Evolutionary conservation across 1,140 invertebrate genomes (phyloP).

Genomic region (Centruroides vittatus): DNA sequence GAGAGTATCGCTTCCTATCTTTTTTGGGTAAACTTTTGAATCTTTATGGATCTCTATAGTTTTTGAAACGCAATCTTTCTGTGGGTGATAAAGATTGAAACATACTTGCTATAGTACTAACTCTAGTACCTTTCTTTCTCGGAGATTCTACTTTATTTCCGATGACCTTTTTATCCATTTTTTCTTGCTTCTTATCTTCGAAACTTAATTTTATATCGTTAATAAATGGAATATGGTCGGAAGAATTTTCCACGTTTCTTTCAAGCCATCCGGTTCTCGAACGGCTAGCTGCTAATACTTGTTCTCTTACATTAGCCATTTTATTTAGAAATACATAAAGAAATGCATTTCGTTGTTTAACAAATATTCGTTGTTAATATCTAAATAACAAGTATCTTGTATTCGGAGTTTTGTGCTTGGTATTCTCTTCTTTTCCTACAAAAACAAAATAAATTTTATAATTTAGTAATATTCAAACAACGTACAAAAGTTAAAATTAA

Average conservation of each 20-base stretch:
- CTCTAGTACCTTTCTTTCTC: conserved; percentile 19
- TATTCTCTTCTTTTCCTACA: too few species aligned
- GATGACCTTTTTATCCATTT: conserved; percentile 26
- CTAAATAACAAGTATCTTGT: too few species aligned
- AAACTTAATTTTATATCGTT: conserved; percentile 17
- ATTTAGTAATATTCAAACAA: too few species aligned
- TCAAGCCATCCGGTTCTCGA: conserved; percentile 23
- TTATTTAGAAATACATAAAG: too few species aligned
- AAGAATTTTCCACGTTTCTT: conserved; percentile 1
- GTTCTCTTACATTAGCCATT: conserved; percentile 31
- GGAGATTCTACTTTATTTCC: conserved; percentile 8
- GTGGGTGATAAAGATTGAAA: conserved; percentile 15
- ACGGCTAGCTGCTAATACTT: conserved; percentile 24
- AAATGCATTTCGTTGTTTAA: too few species aligned
- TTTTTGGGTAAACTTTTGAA: too few species aligned
- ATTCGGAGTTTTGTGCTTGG: too few species aligned
- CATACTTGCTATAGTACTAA: conserved; percentile 20
- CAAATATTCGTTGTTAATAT: too few species aligned
- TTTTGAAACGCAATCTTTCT: conserved; percentile 5
- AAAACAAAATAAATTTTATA: too few species aligned
- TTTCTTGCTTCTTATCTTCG: conserved; percentile 35
- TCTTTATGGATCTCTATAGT: too few species aligned
- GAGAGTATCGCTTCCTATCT: too few species aligned
- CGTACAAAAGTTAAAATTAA: too few species aligned
- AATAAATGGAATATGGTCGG: conserved; percentile 13